Evolutionary conservation across 2,888 invertebrate genomes (phyloP).

Genomic region (Fragum fragum): DNA sequence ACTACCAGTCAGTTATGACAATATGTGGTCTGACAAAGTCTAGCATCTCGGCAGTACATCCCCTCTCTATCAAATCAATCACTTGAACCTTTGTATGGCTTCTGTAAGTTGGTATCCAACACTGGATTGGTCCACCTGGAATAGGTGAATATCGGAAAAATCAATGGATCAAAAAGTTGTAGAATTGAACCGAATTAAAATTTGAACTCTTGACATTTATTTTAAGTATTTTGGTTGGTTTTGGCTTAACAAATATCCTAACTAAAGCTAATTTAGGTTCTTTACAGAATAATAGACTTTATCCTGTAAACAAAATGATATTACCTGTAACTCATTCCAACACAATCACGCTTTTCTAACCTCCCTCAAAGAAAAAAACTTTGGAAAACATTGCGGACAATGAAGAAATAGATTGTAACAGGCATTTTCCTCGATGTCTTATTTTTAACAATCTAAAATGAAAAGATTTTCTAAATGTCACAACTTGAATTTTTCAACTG

Average conservation of each 20-base stretch:
- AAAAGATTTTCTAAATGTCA: background rate
- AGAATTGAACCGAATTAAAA: too few relatives aligned
- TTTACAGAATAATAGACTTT: too few relatives aligned
- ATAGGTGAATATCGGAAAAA: background rate
- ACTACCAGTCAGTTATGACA: conserved; percentile 87
- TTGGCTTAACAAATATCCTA: too few relatives aligned
- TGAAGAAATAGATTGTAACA: background rate
- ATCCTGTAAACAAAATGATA: too few relatives aligned
- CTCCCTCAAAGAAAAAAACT: background rate
- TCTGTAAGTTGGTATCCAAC: conserved; percentile 88
- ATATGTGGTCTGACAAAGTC: conserved; percentile 88
- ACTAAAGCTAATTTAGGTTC: too few relatives aligned
- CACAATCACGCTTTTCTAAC: too few relatives aligned
- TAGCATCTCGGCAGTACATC: conserved; percentile 87
- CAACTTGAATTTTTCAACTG: background rate
- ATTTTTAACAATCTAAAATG: background rate
- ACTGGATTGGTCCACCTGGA: conserved; percentile 44
- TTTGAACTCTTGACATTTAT: too few relatives aligned
- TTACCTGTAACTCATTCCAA: too few relatives aligned
- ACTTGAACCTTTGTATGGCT: conserved; percentile 88
- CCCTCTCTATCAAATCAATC: conserved; percentile 87
- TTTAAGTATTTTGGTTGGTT: too few relatives aligned
- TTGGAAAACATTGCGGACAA: conserved; percentile 7
- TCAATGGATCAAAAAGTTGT: too few relatives aligned
- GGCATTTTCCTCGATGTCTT: background rate